A percentile compares a stretch with the other conserved stretches of the same genome.
Evolutionary conservation across 2,888 invertebrate genomes (phyloP).

Genomic region (Leptinotarsa juncta): DNA sequence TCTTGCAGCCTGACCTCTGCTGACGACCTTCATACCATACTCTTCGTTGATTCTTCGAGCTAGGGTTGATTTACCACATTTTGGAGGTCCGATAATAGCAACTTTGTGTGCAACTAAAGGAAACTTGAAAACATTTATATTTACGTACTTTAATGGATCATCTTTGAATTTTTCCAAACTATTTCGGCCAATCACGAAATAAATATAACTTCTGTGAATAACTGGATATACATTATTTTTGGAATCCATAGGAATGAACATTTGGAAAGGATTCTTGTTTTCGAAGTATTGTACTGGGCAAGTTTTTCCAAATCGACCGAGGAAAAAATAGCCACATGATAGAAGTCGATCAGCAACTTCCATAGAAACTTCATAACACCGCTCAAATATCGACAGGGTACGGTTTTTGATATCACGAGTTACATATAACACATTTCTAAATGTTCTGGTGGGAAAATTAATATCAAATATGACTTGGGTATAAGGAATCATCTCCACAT

Average conservation of each 20-base stretch:
- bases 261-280: conserved; percentile 67
- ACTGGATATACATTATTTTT: conserved; percentile 68
- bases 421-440: conserved; percentile 54
- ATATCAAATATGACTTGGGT: conserved; percentile 64
- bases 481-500: conserved; percentile 67
- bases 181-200: conserved; percentile 69
- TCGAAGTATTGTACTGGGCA: conserved; percentile 75
- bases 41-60: conserved; percentile 69
- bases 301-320: conserved; percentile 73
- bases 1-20: conserved; percentile 69
- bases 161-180: conserved; percentile 68
- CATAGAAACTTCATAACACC: conserved; percentile 68
- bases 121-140: conserved; percentile 64
- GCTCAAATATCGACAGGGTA: conserved; percentile 70
- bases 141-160: conserved; percentile 71
- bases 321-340: conserved; percentile 70
- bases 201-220: conserved; percentile 71
- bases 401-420: conserved; percentile 64
- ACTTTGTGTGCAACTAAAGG: conserved; percentile 69
- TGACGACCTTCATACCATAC: conserved; percentile 70
- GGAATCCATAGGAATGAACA: conserved; percentile 66
- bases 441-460: conserved; percentile 57
- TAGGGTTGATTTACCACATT: conserved; percentile 72
- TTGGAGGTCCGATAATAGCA: conserved; percentile 73
- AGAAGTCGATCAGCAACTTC: conserved; percentile 72